Evolutionary conservation across 2,888 invertebrate species (phyloP), one percentile per base, ranked within the genome.

Genomic region (Euplagia quadripunctaria): DNA sequence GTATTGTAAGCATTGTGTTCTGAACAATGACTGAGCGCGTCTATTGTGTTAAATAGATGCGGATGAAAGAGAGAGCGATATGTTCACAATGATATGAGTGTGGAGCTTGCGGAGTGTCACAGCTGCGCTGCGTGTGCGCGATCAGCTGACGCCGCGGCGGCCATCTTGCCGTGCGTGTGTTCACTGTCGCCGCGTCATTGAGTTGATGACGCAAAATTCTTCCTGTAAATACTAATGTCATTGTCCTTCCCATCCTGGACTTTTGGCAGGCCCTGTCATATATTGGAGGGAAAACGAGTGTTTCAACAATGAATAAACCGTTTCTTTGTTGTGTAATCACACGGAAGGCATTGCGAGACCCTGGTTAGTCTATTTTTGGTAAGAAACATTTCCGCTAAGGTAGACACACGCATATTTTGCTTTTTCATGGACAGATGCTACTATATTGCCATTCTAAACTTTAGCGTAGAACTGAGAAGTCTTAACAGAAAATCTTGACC

Each of bases 91-190:
- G 84, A 78, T 75, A 85, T 71, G 84, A 82, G 85, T 79, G 78
- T 83, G 79, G 80, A 79, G 77, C 84, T 80, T 78, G 81, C 81
- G 78, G 80, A 83, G 73, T 86, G 79, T 84, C 86, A 91, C 93
- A 94, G 92, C 93, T 94, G 94, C 92, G 91, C 87, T 92, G 93
- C 91, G 94, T 93, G 92, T 90, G 94, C 92, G 92, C 94, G 88
- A 95, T 95, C 96, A 96, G 96, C 96, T 96, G 96, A 95, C 94
- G 93, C 85, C 82, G 88, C 89, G 91, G 89, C 94, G 88, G 95
- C 95, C 95, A 96, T 96, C 93, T 96, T 96, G 93, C 91, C 87
- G 89, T 93, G 92, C 91, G 93, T 92, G 92, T 86, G 89, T 88
- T 66, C 87, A 90, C 91, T 91, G 89, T 92, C 86, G 92, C 87